Evolutionary conservation across 2,113 vertebrate species (phyloP).

Genomic region (Pelmatolapia mariae): DNA sequence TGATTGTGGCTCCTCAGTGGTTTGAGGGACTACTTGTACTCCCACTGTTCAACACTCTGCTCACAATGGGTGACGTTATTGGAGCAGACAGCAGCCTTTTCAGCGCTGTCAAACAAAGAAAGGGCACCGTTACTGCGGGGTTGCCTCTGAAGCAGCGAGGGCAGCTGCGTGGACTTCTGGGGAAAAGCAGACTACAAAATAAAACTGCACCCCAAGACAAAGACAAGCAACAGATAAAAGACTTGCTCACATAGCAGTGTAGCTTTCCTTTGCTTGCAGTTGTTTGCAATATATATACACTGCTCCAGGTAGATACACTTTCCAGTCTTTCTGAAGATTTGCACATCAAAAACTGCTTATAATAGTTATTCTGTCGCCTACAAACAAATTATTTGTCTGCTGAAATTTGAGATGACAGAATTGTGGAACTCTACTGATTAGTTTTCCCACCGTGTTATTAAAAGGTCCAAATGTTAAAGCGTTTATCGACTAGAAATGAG

Average conservation of each 20-base stretch:
- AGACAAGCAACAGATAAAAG: background rate
- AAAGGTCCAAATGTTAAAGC: background rate
- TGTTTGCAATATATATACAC: background rate
- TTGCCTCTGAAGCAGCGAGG: background rate
- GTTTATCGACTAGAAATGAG: background rate
- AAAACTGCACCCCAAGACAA: background rate
- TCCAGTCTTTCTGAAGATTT: background rate
- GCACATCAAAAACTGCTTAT: background rate
- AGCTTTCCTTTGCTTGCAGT: background rate
- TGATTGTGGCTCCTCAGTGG: background rate
- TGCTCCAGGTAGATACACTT: background rate
- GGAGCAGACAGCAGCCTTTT: slow-evolving; percentile 48
- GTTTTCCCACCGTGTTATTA: background rate
- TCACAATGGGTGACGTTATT: slow-evolving; percentile 45
- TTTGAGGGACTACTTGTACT: background rate
- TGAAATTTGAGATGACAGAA: background rate
- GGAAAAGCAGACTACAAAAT: background rate
- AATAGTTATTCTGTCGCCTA: background rate
- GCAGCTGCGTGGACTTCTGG: background rate
- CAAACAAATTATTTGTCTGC: background rate
- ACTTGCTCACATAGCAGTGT: background rate
- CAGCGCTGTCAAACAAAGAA: slow-evolving; percentile 39
- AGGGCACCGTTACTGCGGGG: background rate
- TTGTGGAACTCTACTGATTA: background rate
- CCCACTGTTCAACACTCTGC: slow-evolving; percentile 21